These are phyloP conservation scores for Prionace glauca DNA, from an alignment of 2,797 vertebrate species.

Conservation along the genomic window DNA sequence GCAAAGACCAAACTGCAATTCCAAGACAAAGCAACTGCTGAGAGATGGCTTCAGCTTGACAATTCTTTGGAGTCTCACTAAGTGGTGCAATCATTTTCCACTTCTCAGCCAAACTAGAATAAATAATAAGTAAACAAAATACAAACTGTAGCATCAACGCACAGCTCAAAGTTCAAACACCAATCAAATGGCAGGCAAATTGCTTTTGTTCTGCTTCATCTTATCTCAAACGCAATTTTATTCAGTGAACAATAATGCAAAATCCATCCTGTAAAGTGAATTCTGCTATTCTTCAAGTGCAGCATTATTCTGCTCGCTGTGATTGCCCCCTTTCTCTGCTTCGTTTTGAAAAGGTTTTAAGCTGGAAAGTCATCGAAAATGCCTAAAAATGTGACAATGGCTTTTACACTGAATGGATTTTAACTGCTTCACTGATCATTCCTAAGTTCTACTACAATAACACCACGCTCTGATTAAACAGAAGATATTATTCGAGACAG, in stretches of 20 bases:
- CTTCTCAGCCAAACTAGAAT: neutral
- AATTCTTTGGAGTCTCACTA: neutral
- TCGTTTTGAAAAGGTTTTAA: neutral
- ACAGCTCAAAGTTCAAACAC: neutral
- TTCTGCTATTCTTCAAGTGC: neutral
- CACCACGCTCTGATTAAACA: neutral
- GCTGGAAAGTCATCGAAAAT: too few species aligned
- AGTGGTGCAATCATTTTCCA: slow-evolving; percentile 16
- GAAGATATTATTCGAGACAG: neutral
- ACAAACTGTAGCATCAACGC: neutral
- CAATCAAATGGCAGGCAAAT: neutral
- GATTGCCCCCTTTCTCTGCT: neutral
- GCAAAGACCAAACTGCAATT: neutral
- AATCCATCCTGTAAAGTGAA: slow-evolving; percentile 7
- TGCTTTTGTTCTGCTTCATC: neutral
- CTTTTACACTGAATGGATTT: neutral
- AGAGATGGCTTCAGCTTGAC: neutral
- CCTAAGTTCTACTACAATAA: neutral
- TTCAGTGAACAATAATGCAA: neutral
- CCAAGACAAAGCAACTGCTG: neutral
- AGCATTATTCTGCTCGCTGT: neutral
- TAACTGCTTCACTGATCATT: neutral
- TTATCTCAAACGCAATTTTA: neutral
- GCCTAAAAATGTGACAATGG: neutral
- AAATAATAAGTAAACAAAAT: neutral